Conservation (phyloP, 2,113 vertebrate species). For the Corythornis cristatus region DNA sequence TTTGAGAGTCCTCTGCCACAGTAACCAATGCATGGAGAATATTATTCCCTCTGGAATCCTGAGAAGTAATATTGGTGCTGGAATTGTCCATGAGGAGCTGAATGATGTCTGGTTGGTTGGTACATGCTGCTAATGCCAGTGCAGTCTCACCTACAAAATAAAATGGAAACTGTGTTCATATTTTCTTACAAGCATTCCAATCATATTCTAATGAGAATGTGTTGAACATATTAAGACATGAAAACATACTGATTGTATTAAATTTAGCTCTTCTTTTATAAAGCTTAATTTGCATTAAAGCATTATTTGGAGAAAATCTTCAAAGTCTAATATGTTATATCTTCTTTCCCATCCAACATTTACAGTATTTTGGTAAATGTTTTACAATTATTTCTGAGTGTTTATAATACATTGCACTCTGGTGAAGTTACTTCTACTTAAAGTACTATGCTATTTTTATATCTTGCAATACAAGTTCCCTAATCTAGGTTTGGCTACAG, state of each 20-base stretch:
- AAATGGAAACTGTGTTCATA: neutral
- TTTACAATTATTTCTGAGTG: neutral
- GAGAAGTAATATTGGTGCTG: conserved; percentile 74
- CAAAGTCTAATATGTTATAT: neutral
- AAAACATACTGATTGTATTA: neutral
- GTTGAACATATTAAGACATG: neutral
- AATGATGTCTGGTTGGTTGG: conserved; percentile 82
- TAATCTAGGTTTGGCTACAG: neutral
- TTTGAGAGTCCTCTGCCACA: conserved; percentile 78
- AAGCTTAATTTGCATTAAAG: neutral
- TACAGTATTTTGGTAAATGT: neutral
- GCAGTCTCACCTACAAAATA: conserved; percentile 76
- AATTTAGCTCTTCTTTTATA: neutral
- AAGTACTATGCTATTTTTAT: neutral
- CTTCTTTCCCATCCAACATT: neutral
- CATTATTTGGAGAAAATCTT: neutral
- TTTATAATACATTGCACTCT: neutral
- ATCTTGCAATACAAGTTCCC: neutral
- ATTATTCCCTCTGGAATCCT: conserved; percentile 82
- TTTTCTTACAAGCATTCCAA: neutral
- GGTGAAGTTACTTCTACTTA: neutral
- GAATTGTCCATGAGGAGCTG: conserved; percentile 79
- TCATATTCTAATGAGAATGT: neutral
- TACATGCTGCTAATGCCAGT: conserved; percentile 80
- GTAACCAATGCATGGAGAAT: conserved; percentile 81